phyloP scores from a whole-genome alignment of 2,797 vertebrate genomes.

The Catharus ustulatus region DNA sequence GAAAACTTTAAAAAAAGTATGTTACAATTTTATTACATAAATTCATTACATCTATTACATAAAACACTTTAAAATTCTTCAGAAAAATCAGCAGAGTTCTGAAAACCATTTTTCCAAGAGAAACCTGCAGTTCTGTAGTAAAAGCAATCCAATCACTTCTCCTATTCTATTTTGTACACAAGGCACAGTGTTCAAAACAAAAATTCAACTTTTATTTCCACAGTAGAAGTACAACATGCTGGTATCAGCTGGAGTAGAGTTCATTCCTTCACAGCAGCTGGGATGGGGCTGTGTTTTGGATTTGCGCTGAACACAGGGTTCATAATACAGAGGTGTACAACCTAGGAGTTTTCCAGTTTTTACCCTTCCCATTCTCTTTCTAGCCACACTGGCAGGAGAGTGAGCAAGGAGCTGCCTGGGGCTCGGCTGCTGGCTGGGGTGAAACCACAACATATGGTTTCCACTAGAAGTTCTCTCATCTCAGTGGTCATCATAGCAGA shows the following conservation, averaged over 20 bases:
- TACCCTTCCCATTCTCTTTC: neutral
- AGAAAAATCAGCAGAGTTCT: neutral
- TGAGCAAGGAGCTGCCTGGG: fast-evolving
- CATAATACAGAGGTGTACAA: too few species aligned
- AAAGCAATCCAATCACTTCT: neutral
- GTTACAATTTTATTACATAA: neutral
- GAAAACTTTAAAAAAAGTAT: neutral
- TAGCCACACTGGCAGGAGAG: fast-evolving
- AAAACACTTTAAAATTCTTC: neutral
- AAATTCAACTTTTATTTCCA: neutral
- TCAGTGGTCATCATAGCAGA: neutral
- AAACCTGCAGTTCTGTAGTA: neutral
- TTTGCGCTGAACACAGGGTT: too few species aligned
- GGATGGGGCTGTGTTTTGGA: fast-evolving
- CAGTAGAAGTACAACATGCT: neutral
- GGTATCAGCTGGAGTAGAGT: neutral
- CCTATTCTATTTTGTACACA: neutral
- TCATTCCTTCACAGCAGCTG: fast-evolving
- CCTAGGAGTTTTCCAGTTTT: neutral
- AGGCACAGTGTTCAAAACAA: neutral
- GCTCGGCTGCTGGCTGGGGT: neutral
- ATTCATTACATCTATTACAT: neutral
- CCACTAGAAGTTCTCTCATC: neutral
- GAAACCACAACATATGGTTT: neutral
- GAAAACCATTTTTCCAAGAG: neutral